Evolutionary conservation across 2,797 vertebrate species (phyloP).

Genomic region (Anabacerthia variegaticeps): DNA sequence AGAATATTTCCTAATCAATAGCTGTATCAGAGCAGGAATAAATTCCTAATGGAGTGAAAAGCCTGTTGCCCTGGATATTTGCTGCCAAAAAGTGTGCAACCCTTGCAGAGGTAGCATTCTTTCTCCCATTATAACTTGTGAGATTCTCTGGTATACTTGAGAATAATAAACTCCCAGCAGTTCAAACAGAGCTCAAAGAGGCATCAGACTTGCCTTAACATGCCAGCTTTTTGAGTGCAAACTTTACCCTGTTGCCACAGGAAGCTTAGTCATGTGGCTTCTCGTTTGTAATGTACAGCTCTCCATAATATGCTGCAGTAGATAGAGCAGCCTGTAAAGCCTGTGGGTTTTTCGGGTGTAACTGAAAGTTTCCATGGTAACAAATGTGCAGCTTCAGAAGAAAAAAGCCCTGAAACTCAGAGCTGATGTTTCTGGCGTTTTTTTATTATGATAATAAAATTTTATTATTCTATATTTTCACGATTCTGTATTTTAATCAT

Average conservation of each 20-base stretch:
- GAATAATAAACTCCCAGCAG: neutral
- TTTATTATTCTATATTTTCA: neutral
- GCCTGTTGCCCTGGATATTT: neutral
- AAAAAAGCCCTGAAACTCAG: neutral
- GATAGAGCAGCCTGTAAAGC: neutral
- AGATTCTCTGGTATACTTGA: neutral
- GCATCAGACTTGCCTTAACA: neutral
- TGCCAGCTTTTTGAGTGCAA: neutral
- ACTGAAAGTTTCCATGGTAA: slow-evolving; percentile 34
- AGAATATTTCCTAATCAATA: neutral
- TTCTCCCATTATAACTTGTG: neutral
- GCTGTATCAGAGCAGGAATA: neutral
- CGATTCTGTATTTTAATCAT: neutral
- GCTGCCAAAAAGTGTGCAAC: neutral
- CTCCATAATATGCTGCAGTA: neutral
- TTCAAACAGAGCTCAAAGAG: neutral
- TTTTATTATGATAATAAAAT: neutral
- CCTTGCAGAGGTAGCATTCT: neutral
- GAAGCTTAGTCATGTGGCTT: neutral
- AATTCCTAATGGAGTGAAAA: neutral
- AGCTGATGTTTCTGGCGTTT: neutral
- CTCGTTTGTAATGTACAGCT: neutral
- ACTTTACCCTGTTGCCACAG: neutral
- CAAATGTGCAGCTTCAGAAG: neutral
- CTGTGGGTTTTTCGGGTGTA: slow-evolving; percentile 10